Evolutionary conservation across 2,797 vertebrate genomes (phyloP), one percentile per base, ranked within the genome.

Genomic region (Leptoclinus maculatus): DNA sequence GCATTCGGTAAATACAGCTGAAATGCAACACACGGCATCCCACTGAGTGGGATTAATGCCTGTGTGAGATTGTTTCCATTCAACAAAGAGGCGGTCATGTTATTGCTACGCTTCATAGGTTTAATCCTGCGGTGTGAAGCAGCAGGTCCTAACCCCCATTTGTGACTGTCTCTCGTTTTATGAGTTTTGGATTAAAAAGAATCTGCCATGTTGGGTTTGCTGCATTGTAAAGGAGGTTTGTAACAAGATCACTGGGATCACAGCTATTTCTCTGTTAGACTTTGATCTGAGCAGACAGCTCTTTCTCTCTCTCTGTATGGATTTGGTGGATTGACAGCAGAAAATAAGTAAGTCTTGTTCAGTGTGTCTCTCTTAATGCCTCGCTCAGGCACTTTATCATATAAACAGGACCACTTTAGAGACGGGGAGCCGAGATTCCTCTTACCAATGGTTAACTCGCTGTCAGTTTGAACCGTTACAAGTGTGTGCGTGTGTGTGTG

Each of bases 171-270:
- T 73, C 43, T 74, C 63, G 27, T 57, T 80, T 78, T 41, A 78
- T 23, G 77, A 79, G 68, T 2, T 65, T 62, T 41, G 77, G 87
- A 82, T 87, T 90, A 82, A 88, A 88, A 34, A 51, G 69, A 78
- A 74, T 75, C 78, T 79, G 60, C 58, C 71, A 11, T 34, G 76
- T 77, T 67, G 81, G 58, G 60, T 87, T 59, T 59, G 66, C 56
- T 43, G 17, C 70, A 25, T 34, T 10, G 39, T 84, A 83, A 83
- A 88, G 76, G 82, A 87, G 84, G 79, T 85, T 74, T 76, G 72
- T 82, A 86, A 83, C 82, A 53, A 90, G 83, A 83, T 88, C 70
- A 65, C 75, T 10, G 27, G 39, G 77, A 84, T 84, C 77, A 68
- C 39, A 67, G 71, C 70, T 45, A 3, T 29, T 63, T 64, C 54